Evolutionary conservation across 2,113 vertebrate species (phyloP).

Genomic region (Stigmatopora nigra): DNA sequence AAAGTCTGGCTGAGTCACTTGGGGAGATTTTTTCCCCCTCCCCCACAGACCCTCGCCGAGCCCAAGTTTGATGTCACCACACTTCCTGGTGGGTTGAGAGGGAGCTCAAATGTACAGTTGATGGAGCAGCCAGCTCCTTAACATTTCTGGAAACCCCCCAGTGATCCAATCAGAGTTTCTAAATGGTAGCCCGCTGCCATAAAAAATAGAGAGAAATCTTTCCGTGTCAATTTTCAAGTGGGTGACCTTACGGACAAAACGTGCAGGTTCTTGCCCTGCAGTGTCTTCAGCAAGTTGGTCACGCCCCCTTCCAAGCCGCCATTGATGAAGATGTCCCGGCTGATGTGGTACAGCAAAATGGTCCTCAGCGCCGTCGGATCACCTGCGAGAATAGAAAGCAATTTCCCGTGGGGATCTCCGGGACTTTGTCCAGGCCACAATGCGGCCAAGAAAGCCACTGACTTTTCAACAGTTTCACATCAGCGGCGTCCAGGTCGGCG

Average conservation of each 20-base stretch:
- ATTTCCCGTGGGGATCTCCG: neutral
- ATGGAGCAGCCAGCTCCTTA: constrained; percentile 16
- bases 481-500: constrained; percentile 71
- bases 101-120: neutral
- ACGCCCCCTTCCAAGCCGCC: constrained; percentile 88
- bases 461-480: constrained; percentile 78
- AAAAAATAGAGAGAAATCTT: no score
- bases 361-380: constrained; percentile 81
- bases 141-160: constrained; percentile 24
- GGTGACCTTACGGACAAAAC: constrained; percentile 46
- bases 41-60: neutral
- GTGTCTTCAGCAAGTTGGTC: constrained; percentile 87
- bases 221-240: neutral
- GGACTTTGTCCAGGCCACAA: neutral
- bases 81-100: neutral
- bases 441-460: constrained; percentile 38
- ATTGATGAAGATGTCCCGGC: constrained; percentile 84
- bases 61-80: neutral
- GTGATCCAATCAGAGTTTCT: constrained; percentile 21
- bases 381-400: constrained; percentile 53
- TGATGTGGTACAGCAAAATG: constrained; percentile 91
- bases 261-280: constrained; percentile 85
- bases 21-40: constrained; percentile 4
- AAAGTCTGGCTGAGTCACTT: constrained; percentile 5
- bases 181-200: no score